Conservation (phyloP, 2,113 vertebrate genomes). For the Xiphias gladius region DNA sequence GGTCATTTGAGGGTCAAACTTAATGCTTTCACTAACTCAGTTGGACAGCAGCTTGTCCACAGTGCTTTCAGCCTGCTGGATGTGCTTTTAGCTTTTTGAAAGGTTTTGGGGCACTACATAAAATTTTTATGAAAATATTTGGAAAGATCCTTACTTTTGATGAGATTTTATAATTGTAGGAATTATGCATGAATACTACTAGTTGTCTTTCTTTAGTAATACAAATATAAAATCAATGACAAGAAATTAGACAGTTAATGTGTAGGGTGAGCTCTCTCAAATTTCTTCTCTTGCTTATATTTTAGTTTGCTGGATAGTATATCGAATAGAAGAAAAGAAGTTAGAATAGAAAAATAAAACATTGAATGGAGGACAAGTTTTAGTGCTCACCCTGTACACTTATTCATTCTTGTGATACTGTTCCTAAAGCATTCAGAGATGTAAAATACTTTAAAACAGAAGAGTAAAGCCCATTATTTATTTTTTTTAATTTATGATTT, state of each 20-base stretch:
- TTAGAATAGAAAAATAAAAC: too few relatives aligned
- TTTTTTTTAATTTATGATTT: too few relatives aligned
- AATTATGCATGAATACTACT: neutral
- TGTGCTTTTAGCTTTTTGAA: neutral
- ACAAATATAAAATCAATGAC: too few relatives aligned
- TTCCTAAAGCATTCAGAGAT: too few relatives aligned
- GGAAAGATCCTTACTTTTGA: neutral
- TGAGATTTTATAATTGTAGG: neutral
- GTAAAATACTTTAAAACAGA: neutral
- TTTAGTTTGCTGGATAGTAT: neutral
- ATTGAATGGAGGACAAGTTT: neutral
- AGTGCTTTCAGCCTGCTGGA: neutral
- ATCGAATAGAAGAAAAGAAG: neutral
- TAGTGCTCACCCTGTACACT: neutral
- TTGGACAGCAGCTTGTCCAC: neutral
- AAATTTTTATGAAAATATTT: neutral
- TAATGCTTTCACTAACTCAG: neutral
- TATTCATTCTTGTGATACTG: neutral
- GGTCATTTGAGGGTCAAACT: slow-evolving; percentile 58
- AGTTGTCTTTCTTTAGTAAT: neutral
- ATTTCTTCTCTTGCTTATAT: neutral
- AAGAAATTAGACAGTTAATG: neutral
- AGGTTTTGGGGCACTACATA: neutral
- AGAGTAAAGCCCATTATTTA: too few relatives aligned
- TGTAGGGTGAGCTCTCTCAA: neutral